Evolutionary conservation across 1,140 invertebrate species (phyloP), one percentile per base, ranked within the genome.

Genomic region (Lepidotrigona ventralis): DNA sequence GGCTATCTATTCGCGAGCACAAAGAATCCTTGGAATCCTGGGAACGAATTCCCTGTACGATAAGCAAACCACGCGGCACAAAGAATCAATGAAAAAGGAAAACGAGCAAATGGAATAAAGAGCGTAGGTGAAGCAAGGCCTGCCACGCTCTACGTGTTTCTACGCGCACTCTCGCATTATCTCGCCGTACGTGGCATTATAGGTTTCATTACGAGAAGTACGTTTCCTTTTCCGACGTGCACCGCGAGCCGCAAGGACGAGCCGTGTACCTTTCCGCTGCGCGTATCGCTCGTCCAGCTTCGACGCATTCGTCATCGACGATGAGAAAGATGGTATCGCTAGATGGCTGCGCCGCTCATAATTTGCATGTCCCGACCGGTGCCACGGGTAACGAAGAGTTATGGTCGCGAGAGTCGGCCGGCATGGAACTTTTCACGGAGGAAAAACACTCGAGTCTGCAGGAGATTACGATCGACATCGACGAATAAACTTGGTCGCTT

Each of bases 161-260:
- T 58, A 60, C 58, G 17, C 29, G 9, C 3, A 64, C 79, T 82
- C 71, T 60, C 63, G 64, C 73, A 85, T 90, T 87, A 89, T 87
- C 83, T 71, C 58, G 56, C 72, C 73, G 68, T 84, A 79, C 78
- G 66, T 71, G 79, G 81, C 77, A 86, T 82, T 84, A 88, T 87
- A 86, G 83, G 83, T 88, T 90, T 91, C 86, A 89, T 89, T 90
- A 86, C 58, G 86, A 85, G 90, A 84, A 83, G 77, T 86, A 81
- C 86, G 86, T 91, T 90, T 90, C 90, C 88, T 90, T 89, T 90
- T 89, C 81, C 86, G 89, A 87, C 26, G 23, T 19, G 14, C 69
- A 29, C 19, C n/a, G 80, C 71, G 72, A 33, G 39, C 68, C 33
- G 85, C 87, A 91, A 92, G 90, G 91, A 86, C 87, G 79, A n/a